Evolutionary conservation across 2,797 vertebrate genomes (phyloP).

Genomic region (Dendrocincla fuliginosa): DNA sequence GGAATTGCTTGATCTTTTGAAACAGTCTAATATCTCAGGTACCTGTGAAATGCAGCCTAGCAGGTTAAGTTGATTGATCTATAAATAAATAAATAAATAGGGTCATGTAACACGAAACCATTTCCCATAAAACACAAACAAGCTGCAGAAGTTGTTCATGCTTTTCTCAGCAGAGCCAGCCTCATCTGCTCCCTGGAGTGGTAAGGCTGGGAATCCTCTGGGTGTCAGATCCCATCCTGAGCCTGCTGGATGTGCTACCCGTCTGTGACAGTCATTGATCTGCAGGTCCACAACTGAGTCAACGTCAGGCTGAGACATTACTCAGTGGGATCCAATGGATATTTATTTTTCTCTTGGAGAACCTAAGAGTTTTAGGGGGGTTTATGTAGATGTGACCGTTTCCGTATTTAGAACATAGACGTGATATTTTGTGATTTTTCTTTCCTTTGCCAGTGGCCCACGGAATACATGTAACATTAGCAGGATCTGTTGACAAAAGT

Average conservation of each 20-base stretch:
- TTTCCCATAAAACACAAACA: slow-evolving; percentile 8
- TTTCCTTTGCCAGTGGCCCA: not conserved
- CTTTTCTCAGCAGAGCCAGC: not conserved
- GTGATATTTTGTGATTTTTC: accelerated
- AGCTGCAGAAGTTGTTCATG: not conserved
- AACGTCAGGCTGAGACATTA: not conserved
- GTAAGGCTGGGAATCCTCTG: not conserved
- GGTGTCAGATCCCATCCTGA: not conserved
- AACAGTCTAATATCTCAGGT: not conserved
- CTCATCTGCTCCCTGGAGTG: not conserved
- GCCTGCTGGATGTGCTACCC: not conserved
- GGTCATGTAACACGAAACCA: not conserved
- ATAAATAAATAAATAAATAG: not conserved
- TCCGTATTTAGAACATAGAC: not conserved
- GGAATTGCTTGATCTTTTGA: not conserved
- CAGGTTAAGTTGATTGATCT: not conserved
- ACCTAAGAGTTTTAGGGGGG: not conserved
- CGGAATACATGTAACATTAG: accelerated
- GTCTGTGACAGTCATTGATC: not conserved
- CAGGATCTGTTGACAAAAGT: not conserved
- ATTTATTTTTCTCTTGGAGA: slow-evolving; percentile 5
- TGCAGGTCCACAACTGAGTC: slow-evolving; percentile 6
- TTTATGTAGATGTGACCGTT: not conserved
- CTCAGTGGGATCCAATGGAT: not conserved
- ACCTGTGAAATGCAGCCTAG: not conserved